phyloP scores from a whole-genome alignment of 2,113 vertebrate species.

The Oceanites oceanicus region DNA sequence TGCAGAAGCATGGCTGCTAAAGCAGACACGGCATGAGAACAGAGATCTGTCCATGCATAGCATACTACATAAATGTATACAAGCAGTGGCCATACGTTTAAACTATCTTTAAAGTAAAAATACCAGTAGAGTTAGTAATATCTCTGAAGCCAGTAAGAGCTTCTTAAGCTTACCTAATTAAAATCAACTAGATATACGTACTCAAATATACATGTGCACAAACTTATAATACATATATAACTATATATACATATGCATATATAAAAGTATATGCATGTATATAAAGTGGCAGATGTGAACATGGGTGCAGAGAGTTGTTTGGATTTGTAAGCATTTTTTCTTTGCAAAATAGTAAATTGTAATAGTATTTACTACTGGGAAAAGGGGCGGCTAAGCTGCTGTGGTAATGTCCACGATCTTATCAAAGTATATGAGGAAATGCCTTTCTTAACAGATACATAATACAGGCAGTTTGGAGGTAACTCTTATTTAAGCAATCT shows the following conservation, averaged over 20 bases:
- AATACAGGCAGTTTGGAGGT: not conserved
- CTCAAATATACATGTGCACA: slow-evolving; percentile 10
- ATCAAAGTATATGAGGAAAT: not conserved
- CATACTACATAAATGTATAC: not conserved
- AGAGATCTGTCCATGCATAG: slow-evolving; percentile 23
- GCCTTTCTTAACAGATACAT: not conserved
- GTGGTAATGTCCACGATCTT: not conserved
- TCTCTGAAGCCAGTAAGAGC: not conserved
- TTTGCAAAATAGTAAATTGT: slow-evolving; percentile 9
- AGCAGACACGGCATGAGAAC: slow-evolving; percentile 55
- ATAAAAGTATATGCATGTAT: not conserved
- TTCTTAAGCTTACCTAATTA: slow-evolving; percentile 27
- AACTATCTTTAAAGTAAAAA: slow-evolving; percentile 34
- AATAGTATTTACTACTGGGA: not conserved
- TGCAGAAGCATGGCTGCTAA: slow-evolving; percentile 25
- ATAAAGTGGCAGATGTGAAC: not conserved
- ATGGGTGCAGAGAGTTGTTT: not conserved
- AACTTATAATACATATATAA: not conserved
- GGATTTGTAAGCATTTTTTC: not conserved
- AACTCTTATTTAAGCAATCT: not conserved
- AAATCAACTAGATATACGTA: not conserved
- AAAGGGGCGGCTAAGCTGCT: not conserved
- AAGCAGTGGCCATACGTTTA: slow-evolving; percentile 18
- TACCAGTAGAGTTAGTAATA: slow-evolving; percentile 41
- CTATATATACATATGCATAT: not conserved